Evolutionary conservation across 2,113 vertebrate species (phyloP), one percentile per base, ranked within the genome.

Genomic region (Lota lota): DNA sequence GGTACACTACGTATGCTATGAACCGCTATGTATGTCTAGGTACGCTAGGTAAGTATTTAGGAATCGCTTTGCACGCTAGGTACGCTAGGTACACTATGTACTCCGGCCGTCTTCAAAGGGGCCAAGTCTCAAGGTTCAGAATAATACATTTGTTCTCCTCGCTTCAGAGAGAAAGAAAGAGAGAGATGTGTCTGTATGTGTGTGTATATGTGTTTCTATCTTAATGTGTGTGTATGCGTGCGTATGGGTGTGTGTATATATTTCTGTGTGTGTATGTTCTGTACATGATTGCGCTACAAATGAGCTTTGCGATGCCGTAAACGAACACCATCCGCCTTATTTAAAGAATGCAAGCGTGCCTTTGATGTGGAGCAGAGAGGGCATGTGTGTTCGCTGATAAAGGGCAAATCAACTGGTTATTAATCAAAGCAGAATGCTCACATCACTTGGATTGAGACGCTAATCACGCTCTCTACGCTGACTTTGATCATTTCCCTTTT

Each of bases 351-450:
- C 17, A 6, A 57, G 51, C 53, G 59, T 54, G 56, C 40, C 40
- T 47, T 47, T 47, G 40, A 47, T 47, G 40, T 47, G 1, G 40
- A 14, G 10, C 10, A 10, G 10, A 14, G 53, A 14, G 53, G 10
- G 16, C 5, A 14, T 56, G 53, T 56, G 53, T 56, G 16, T 56
- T 56, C 53, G 14, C 16, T 18, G 19, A 60, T 22, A 22, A 22
- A 60, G 21, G 14, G 20, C 19, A 58, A 19, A 60, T 22, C n/a
- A 60, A 20, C 12, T 28, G 21, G 12, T 78, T 85, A 78, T 78
- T 77, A 82, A 86, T 88, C 74, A 78, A 22, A 56, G 59, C 22
- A 19, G 62, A 83, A 75, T 57, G 64, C 69, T 72, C 12, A 64
- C 76, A 83, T 82, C 72, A 73, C 73, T 73, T 17, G 16, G 67